phyloP scores from a whole-genome alignment of 2,888 invertebrate species.

The Diadromus collaris region DNA sequence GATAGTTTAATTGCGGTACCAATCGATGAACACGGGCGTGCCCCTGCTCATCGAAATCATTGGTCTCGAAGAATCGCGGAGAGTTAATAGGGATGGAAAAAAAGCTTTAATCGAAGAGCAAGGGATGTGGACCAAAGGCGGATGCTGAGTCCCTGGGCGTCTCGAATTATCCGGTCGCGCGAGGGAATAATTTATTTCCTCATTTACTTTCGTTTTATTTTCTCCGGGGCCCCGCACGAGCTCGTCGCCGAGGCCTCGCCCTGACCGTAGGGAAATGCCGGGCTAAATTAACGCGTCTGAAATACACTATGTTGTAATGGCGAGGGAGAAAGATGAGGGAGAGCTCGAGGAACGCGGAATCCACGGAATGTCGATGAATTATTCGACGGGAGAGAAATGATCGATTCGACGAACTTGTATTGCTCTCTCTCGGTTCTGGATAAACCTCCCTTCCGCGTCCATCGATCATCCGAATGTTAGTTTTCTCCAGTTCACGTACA shows the following conservation, averaged over 20 bases:
- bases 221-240: constrained; percentile 11
- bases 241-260: constrained; percentile 34
- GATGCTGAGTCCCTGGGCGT: neutral
- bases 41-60: constrained; percentile 1
- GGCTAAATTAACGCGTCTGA: constrained; percentile 43
- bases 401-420: constrained; percentile 47
- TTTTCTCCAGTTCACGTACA: constrained; percentile 41
- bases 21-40: neutral
- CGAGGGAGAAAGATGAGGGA: constrained; percentile 7
- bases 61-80: neutral
- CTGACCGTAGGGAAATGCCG: constrained; percentile 56
- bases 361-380: constrained; percentile 60
- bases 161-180: constrained; percentile 8
- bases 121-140: neutral
- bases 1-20: constrained; percentile 17
- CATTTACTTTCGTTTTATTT: constrained; percentile 39
- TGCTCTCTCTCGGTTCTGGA: constrained; percentile 10
- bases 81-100: neutral
- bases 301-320: constrained; percentile 4
- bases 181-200: constrained; percentile 26
- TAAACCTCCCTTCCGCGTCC: constrained; percentile 21
- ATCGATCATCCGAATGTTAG: constrained; percentile 52
- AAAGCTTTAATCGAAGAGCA: constrained; percentile 18
- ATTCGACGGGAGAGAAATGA: constrained; percentile 50
- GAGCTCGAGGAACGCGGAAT: constrained; percentile 53